Evolutionary conservation across 2,888 invertebrate genomes (phyloP), one percentile per base, ranked within the genome.

Genomic region (Hypselothyrea guttata): DNA sequence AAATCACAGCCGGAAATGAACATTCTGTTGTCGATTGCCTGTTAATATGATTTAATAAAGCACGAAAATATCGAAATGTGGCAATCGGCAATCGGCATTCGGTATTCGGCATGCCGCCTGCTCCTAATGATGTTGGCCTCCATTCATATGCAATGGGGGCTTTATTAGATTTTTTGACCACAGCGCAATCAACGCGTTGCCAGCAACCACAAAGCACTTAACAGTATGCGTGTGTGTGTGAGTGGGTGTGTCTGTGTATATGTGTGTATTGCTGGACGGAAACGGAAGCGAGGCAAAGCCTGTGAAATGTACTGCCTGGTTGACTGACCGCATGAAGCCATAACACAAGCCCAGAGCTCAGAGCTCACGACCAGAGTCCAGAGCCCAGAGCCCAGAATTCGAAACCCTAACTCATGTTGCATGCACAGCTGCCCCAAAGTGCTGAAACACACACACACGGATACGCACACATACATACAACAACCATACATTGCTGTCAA

Each of bases 191-290:
- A 78, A 70, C 75, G 71, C 60, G 62, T 42, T 63, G 64, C 47
- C 82, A 76, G 77, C 63, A 60, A 69, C 84, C 84, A 47, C 77
- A 81, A 70, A 78, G 69, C 69, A 82, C 83, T 79, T 75, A 78
- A 61, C 62, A 75, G 58, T 52, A 46, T 72, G 67, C 62, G 48
- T 70, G 38, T 58, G 59, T 71, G 53, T 18, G 27, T 27, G 44
- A 33, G 35, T 35, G 30, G 34, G 22, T 38, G 31, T 52, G 35
- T 44, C 47, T 52, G 38, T 18, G 38, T 33, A 16, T 42, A 7
- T 31, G 38, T 18, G 44, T 31, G 49, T 33, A n/a, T n/a, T n/a
- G n/a, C 37, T 33, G 28, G 22, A 8, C 37, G 59, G 53, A 68
- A 70, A 57, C 62, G 69, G 70, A 70, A 57, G 62, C 53, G 30